phyloP scores from a whole-genome alignment of 2,888 invertebrate species.

The Lumbricus terrestris region DNA sequence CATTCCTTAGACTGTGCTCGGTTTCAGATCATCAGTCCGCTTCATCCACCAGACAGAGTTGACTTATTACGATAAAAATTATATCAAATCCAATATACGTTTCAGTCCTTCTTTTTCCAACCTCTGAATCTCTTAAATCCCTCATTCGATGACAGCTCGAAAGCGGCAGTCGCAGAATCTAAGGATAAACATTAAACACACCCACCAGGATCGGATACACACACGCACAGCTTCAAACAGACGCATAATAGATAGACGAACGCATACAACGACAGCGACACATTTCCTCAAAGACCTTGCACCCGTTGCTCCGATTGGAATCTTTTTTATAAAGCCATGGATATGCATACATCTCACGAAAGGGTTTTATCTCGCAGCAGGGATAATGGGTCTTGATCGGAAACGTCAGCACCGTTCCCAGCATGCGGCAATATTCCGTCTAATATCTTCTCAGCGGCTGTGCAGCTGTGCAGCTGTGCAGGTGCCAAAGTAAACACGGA shows the following conservation, averaged over 20 bases:
- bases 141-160: background rate
- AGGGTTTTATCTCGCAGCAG: background rate
- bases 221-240: background rate
- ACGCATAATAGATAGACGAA: background rate
- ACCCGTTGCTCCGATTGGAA: background rate
- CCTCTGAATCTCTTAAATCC: no score
- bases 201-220: background rate
- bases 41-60: no score
- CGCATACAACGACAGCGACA: background rate
- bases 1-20: background rate
- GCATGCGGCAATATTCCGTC: no score
- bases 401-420: background rate
- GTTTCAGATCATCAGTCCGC: no score
- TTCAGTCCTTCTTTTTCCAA: background rate
- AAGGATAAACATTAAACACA: background rate
- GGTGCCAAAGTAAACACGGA: background rate
- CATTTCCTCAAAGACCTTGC: background rate
- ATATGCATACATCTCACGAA: background rate
- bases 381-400: background rate
- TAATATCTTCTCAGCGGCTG: background rate
- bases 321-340: background rate
- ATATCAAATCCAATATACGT: background rate
- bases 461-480: background rate
- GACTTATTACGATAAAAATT: no score
- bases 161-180: background rate